A percentile compares a stretch with the other conserved stretches of the same genome.
Evolutionary conservation across 2,888 invertebrate genomes (phyloP).

Genomic region (Eledona agricola): DNA sequence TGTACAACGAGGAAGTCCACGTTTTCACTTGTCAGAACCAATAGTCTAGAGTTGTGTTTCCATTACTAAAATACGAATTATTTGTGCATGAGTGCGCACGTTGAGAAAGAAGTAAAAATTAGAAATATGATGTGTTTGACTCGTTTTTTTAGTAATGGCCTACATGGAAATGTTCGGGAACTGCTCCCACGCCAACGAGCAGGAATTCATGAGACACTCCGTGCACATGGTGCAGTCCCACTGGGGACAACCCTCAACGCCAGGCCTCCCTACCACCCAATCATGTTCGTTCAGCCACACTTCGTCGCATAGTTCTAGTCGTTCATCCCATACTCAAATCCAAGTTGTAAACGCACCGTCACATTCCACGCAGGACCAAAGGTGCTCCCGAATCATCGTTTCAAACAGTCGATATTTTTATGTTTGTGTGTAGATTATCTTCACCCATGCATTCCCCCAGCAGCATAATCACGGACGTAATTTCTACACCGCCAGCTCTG

Average conservation of each 20-base stretch:
- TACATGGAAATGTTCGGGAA: constrained; percentile 96
- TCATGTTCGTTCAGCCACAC: constrained; percentile 67
- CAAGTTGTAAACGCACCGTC: constrained; percentile 51
- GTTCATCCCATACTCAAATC: constrained; percentile 52
- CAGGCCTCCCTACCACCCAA: constrained; percentile 66
- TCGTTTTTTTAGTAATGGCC: constrained; percentile 79
- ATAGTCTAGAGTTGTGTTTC: too few species aligned
- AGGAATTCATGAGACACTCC: constrained; percentile 86
- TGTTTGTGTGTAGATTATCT: constrained; percentile 44
- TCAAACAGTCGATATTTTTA: constrained; percentile 1
- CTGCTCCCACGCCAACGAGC: constrained; percentile 81
- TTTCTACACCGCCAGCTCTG: constrained; percentile 62
- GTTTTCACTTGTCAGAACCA: too few species aligned
- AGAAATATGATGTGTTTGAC: constrained; percentile 1
- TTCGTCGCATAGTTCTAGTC: constrained; percentile 51
- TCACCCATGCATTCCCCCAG: constrained; percentile 53
- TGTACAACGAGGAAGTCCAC: too few species aligned
- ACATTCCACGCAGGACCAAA: constrained; percentile 42
- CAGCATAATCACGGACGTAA: constrained; percentile 35
- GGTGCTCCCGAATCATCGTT: constrained; percentile 34
- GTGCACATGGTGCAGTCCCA: constrained; percentile 70
- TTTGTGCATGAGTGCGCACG: too few species aligned
- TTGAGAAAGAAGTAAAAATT: neutral
- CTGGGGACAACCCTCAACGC: constrained; percentile 46
- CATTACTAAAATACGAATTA: too few species aligned